phyloP scores from a whole-genome alignment of 2,113 vertebrate species.

The Melanerpes formicivorus region DNA sequence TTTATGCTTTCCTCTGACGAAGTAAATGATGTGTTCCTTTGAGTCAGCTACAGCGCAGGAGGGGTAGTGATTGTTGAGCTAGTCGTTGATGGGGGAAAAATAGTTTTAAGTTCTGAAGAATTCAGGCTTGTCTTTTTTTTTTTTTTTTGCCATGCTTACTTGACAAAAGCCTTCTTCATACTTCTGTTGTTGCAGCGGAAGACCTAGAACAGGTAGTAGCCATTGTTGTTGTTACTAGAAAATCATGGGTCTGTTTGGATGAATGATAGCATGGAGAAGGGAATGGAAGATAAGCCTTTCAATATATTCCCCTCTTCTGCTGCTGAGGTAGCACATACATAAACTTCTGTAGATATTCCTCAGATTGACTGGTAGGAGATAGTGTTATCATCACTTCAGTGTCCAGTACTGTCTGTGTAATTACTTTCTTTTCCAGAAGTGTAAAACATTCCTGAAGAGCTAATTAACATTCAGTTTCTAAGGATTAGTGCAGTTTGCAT shows the following conservation, averaged over 20 bases:
- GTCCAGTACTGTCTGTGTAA: rapidly evolving
- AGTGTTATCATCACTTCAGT: not conserved
- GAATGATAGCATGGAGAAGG: not conserved
- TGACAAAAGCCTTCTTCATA: not conserved
- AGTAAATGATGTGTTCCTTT: not conserved
- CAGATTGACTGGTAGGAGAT: no score
- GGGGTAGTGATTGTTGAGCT: not conserved
- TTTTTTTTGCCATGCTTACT: not conserved
- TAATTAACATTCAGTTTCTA: not conserved
- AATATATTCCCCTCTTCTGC: not conserved
- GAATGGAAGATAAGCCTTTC: not conserved
- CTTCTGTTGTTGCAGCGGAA: not conserved
- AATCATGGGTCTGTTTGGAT: rapidly evolving
- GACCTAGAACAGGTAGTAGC: not conserved
- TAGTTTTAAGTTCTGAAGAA: not conserved
- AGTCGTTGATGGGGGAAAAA: not conserved
- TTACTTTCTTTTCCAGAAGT: not conserved
- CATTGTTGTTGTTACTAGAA: not conserved
- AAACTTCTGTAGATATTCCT: not conserved
- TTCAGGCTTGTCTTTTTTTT: not conserved
- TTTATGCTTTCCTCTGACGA: not conserved
- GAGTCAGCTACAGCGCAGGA: not conserved
- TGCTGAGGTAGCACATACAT: not conserved
- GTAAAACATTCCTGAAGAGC: not conserved
- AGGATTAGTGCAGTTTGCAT: not conserved